Evolutionary conservation across 2,888 invertebrate genomes (phyloP), one percentile per base, ranked within the genome.

Genomic region (Chymomyza amoena): DNA sequence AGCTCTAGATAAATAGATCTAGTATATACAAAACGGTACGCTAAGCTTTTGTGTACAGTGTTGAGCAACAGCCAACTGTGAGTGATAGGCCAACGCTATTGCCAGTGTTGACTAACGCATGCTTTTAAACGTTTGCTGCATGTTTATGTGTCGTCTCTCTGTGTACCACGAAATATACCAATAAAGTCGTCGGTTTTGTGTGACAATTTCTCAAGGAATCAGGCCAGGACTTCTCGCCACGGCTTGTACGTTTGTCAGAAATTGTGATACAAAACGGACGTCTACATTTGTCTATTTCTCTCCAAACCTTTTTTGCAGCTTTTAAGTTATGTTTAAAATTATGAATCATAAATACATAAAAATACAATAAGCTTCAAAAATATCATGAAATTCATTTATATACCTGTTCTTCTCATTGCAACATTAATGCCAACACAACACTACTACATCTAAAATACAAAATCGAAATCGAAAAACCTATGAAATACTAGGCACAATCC

Each of bases 401-500:
- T 68, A 75, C 76, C 69, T 80, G 51, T 81, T 79, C 80, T 80
- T 81, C 72, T 84, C 69, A 76, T 56, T 45, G 62, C 71, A 75
- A 71, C 85, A 81, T 79, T 50, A 66, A 73, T 69, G 62, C 36
- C 52, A n/a, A n/a, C n/a, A 16, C 50, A 68, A 56, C 68, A 73
- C 68, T 64, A 69, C 64, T 6, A 32, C 32, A 6, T 7, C 5
- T 7, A 63, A 69, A n/a, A n/a, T n/a, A 76, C 70, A 78, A 32
- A 56, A 66, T 64, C 67, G 65, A n/a, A n/a, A n/a, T n/a, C n/a
- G 66, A 62, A 78, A 83, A 80, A 76, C 79, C 81, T 87, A 82
- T 80, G 80, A 84, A 81, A 89, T 77, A 88, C 88, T 94, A 98
- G 95, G 99, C 99, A 51, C 99, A 99, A 95, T 99, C 99, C 60